These are phyloP conservation scores for Parotocinclus haroldoi DNA, from an alignment of 2,797 vertebrate genomes.

Conservation along the genomic window DNA sequence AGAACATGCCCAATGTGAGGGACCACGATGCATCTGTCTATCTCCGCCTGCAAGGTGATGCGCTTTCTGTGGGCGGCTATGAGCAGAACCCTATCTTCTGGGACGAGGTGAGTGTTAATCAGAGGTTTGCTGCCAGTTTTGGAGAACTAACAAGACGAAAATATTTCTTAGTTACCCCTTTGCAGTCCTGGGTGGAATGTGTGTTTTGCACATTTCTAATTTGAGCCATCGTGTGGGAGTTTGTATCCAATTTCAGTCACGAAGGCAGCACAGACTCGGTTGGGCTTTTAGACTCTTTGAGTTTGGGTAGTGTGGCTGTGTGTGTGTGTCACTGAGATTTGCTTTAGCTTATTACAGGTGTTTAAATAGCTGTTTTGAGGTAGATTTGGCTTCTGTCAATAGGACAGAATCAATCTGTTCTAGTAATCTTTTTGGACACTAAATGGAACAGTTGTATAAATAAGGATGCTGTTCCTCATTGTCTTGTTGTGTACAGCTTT, in stretches of 20 bases:
- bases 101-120: conserved; percentile 80
- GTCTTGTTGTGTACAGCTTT: no score
- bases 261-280: conserved; percentile 4
- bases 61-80: conserved; percentile 94
- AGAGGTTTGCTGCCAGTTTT: not conserved
- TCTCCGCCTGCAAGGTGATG: conserved; percentile 96
- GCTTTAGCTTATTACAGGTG: no score
- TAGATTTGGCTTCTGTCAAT: no score
- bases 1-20: conserved; percentile 98
- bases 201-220: conserved; percentile 14
- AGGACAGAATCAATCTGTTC: no score
- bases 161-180: not conserved
- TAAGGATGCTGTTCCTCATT: no score
- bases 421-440: no score
- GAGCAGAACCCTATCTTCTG: conserved; percentile 94
- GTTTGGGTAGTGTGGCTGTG: not conserved
- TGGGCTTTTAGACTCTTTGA: not conserved
- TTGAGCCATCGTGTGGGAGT: conserved; percentile 15
- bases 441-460: no score
- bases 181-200: not conserved
- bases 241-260: conserved; percentile 23
- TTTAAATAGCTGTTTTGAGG: no score
- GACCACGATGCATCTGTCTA: conserved; percentile 96
- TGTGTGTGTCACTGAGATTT: no score
- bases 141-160: not conserved